Base-by-base conservation (phyloP, 64 coral and sea anemone genomes). In the Pocillopora verrucosa region DNA sequence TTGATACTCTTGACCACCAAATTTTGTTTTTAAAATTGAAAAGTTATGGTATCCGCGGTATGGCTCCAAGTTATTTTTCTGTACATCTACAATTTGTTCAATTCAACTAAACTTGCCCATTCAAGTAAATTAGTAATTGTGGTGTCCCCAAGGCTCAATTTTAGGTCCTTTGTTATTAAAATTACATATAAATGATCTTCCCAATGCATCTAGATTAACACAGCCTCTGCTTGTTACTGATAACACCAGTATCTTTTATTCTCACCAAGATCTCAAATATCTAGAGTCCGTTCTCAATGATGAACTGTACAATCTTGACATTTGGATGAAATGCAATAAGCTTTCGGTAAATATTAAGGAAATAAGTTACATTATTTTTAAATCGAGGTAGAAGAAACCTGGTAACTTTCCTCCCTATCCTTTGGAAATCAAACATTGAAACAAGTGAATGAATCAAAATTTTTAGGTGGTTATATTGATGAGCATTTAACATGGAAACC, bases 401-500 rank as follows among this genome's bases (percentile, higher is more conserved):
- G 57, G 59, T 60, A 60, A 60, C 6, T 60, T 60, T 60, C 14
- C 14, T 60, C 59, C 25, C 20, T 76, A 2, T 88, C n/a, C 19
- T 24, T 88, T 88, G 86, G 34, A 2, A 77, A 61, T 63, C 72
- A 88, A 36, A 13, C 11, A 45, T 0, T 88, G 6, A 56, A 76
- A 45, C 73, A 59, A 76, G 20, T 1, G 1, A 22, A 76, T 22
- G 3, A 1, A 58, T n/a, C n/a, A 89, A 90, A 80, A 81, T 90
- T 90, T 26, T 56, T 83, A 19, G 78, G 79, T 82, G 58, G 61
- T 0, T 83, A 74, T 83, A 20, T 79, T 69, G 89, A 90, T 61
- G 65, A 90, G 26, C 36, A 90, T 36, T 51, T 90, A 11, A 90
- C 89, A 2, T 73, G 89, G 89, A 90, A 90, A 74, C 3, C 9